phyloP scores from a whole-genome alignment of 2,888 invertebrate species.

The Merodon equestris region DNA sequence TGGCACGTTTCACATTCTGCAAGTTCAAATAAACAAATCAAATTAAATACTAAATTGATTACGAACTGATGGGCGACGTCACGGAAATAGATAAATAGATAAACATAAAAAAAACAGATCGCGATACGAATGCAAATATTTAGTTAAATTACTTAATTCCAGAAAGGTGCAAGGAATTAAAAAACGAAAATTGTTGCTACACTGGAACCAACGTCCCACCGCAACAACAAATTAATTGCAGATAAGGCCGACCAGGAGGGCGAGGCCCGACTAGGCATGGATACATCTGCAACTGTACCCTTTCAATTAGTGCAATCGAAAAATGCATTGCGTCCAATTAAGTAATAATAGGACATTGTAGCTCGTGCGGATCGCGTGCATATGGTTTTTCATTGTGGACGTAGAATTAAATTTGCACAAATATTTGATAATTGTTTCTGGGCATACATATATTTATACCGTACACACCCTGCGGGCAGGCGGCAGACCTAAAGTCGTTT shows the following conservation, averaged over 20 bases:
- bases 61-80: no score
- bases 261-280: no score
- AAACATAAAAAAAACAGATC: background rate
- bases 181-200: background rate
- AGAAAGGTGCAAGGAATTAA: background rate
- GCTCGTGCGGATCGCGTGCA: no score
- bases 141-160: background rate
- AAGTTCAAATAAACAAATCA: no score
- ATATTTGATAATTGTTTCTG: conserved; percentile 37
- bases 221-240: conserved; percentile 64
- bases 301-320: conserved; percentile 26
- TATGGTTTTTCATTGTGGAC: background rate
- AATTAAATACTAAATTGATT: no score
- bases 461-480: no score
- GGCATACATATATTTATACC: background rate
- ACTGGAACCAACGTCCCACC: conserved; percentile 27
- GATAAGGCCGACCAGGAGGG: conserved; percentile 40
- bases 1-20: no score
- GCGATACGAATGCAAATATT: background rate
- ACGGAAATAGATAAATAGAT: background rate
- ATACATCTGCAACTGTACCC: background rate
- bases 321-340: conserved; percentile 49
- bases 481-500: no score
- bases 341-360: conserved; percentile 30
- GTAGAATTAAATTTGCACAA: conserved; percentile 47